Evolutionary conservation across 2,888 invertebrate species (phyloP), one percentile per base, ranked within the genome.

Genomic region (Perizoma affinitatum): DNA sequence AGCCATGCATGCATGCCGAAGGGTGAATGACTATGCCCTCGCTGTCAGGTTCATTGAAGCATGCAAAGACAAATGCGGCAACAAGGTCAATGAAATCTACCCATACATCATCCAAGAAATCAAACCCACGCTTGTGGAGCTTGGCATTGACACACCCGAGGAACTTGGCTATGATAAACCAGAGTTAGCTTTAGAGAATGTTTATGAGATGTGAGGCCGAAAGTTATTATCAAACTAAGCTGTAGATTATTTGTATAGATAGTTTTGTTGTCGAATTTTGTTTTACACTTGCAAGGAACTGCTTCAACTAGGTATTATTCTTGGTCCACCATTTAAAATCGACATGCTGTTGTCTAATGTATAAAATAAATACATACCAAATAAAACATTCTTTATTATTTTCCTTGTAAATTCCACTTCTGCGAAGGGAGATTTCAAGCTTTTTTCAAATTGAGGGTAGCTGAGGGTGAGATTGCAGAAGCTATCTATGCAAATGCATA

Each of bases 91-190:
- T 11, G 95, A 96, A 84, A 96, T 98, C 72, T 98, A 97, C 79
- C 97, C 97, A 0, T 98, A 97, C 85, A 93, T 98, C 68, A 87
- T 98, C 62, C 96, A 97, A 87, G 97, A 99, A 93, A 96, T 99
- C 73, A 94, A 94, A 78, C 99, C 99, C 40, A 98, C 98, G 4
- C 93, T 99, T 61, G 95, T 95, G 45, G 98, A 99, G 90, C 93
- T 99, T 61, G 99, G 99, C 49, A 95, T 99, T 72, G 95, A 95
- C 57, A 98, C 99, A 38, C 97, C 97, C 0, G 99, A 99, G 86
- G 98, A 99, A 83, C 93, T 99, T 77, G 99, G 99, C 65, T 99
- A 97, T 79, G 98, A 99, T 89, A 96, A 98, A 90, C 99, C 99
- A 60, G 99, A 99, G 91, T 92, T 99, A 85, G 97, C 97, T 65